Base-by-base conservation (phyloP, 2,113 vertebrate species). In the Bombycilla garrulus region DNA sequence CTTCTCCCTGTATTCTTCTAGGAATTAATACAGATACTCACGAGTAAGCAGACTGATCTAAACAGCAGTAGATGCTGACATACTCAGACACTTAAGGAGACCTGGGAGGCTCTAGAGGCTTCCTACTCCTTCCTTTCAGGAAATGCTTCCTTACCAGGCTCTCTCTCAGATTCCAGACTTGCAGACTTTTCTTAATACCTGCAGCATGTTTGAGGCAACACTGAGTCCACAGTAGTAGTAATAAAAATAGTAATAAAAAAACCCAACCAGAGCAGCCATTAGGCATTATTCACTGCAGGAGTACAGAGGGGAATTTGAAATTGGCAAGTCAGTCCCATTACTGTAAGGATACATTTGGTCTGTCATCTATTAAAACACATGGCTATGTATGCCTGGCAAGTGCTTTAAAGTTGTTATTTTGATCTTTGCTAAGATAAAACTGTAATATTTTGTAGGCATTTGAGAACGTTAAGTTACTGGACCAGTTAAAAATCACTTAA, bases 361-460 rank as follows among this genome's bases (percentile, higher is more conserved):
- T 91, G 81, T 36, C 62, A n/a, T 88, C 74, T 74, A 86, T 83
- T 81, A 93, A 94, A 95, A 86, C 1, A 28, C 64, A 90, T 48
- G 82, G 77, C 71, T 93, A 26, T 2, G 20, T 54, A 77, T 9
- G 51, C 67, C 89, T 94, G 81, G 78, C 50, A 94, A 92, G 35
- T 76, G 66, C 71, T 90, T 92, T 81, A 80, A 80, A 95, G 78
- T 70, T 90, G 51, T 50, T 87, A 80, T 85, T 96, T 96, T 95
- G 89, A 96, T 95, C 81, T 95, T 86, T 77, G 50, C 60, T 62
- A 88, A 94, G 90, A 95, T 92, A 95, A 86, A 94, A 77, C 44
- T 74, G 29, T 71, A 90, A 66, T 70, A 70, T 86, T 96, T 88
- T 96, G 86, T 74, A 93, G 60, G 56, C 53, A 86, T 90, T 78